A percentile compares a stretch with the other conserved stretches of the same genome.
phyloP scores from a whole-genome alignment of 2,888 invertebrate genomes.

The Orthosia cruda region DNA sequence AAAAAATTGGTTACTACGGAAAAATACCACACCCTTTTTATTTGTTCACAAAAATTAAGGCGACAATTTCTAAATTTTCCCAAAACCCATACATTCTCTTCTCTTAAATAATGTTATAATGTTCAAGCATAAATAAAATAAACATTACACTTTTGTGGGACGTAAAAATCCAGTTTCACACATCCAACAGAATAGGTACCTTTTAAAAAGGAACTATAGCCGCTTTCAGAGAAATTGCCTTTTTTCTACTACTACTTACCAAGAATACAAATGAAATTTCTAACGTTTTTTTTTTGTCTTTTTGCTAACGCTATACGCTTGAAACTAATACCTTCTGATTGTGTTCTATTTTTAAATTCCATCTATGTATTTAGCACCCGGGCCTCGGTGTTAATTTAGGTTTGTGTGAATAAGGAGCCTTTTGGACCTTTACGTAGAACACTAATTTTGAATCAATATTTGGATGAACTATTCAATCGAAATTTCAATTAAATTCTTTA shows the following conservation, averaged over 20 bases:
- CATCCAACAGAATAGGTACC: conserved; percentile 39
- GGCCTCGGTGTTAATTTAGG: conserved; percentile 14
- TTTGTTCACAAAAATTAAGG: conserved; percentile 8
- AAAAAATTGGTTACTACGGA: not conserved
- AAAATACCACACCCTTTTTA: not conserved
- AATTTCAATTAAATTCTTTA: not conserved
- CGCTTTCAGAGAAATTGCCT: conserved; percentile 59
- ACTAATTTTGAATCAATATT: conserved; percentile 20
- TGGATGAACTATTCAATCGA: not conserved
- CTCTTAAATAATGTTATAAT: conserved; percentile 44
- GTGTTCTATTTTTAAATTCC: conserved; percentile 16
- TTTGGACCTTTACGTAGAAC: not conserved
- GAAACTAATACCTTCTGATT: conserved; percentile 20
- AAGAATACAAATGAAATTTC: conserved; percentile 50
- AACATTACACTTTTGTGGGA: conserved; percentile 37
- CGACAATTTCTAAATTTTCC: not conserved
- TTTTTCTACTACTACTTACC: conserved; percentile 27
- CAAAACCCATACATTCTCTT: conserved; percentile 10
- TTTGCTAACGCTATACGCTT: conserved; percentile 19
- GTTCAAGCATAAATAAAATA: conserved; percentile 56
- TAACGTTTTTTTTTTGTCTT: conserved; percentile 30
- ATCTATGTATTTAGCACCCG: conserved; percentile 14
- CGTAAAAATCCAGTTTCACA: conserved; percentile 46
- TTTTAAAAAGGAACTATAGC: conserved; percentile 59
- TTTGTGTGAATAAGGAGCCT: not conserved